Base-by-base conservation (phyloP, 2,888 invertebrate species). In the Microplitis deprimator region DNA sequence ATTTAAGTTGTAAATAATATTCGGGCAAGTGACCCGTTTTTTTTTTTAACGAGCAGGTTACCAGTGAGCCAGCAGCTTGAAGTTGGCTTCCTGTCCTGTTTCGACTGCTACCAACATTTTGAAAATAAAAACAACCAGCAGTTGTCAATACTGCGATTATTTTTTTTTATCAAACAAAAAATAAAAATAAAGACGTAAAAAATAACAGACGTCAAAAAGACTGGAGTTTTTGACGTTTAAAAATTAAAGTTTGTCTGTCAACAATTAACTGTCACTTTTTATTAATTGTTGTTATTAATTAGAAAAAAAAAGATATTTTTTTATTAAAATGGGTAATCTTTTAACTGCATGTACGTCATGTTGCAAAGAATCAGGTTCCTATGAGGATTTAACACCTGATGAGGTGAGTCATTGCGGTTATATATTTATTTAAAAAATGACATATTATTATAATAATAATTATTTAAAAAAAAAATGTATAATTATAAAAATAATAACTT, bases 341-440 rank as follows among this genome's bases (percentile, higher is more conserved):
- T 29, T 29, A 29, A 29, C 29, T 29, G 2, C 29, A 72, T 90
- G 92, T 78, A 87, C 89, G 70, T 92, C 92, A 67, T 93, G 93
- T 86, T 92, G 91, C 86, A 91, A 86, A 85, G 91, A 91, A 80
- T 91, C 92, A 75, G 90, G 92, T 75, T 89, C 92, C n/a, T 86
- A 86, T 62, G 92, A 93, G 78, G 90, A 92, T 67, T 86, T 91
- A 75, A 92, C 92, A 76, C 93, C 93, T 78, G 93, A 93, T 87
- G 89, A 90, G 85, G 93, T 93, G 91, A 91, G 91, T 76, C 79
- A 79, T 76, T 77, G 74, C 80, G 79, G 29, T 68, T 20, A 60
- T 13, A 41, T 17, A 77, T 76, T 76, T 76, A 77, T 77, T 72
- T 70, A 62, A 65, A 40, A 41, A 71, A n/a, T 64, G n/a, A 64